Conservation (phyloP, 2,888 invertebrate genomes). For the Pocota personata region DNA sequence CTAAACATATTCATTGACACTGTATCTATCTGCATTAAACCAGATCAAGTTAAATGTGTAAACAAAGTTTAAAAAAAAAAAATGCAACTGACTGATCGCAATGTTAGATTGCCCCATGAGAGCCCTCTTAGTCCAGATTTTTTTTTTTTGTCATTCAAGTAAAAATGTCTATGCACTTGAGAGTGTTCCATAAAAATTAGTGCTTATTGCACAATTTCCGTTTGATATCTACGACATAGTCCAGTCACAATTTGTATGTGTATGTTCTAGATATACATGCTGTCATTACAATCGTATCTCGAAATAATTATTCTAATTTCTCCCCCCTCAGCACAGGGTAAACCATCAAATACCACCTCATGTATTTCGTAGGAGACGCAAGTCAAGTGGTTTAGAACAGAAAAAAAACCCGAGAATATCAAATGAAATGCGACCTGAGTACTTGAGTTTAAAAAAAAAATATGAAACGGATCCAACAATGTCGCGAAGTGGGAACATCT, state of each 20-base stretch:
- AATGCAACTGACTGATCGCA: neutral
- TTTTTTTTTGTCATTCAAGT: neutral
- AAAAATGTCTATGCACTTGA: neutral
- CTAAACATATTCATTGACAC: no score
- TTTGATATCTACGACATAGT: neutral
- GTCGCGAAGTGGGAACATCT: neutral
- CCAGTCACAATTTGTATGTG: neutral
- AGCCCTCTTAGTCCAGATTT: neutral
- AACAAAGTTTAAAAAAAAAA: neutral
- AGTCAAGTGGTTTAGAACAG: neutral
- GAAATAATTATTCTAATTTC: neutral
- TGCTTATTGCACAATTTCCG: slow-evolving; percentile 33
- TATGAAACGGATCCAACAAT: neutral
- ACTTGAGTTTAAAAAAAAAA: neutral
- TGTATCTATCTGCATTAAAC: neutral
- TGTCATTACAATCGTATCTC: neutral
- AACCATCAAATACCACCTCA: neutral
- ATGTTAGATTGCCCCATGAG: neutral
- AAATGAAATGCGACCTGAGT: slow-evolving; percentile 11
- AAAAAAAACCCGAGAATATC: neutral
- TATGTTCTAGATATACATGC: neutral
- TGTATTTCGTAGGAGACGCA: neutral
- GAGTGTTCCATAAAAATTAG: slow-evolving; percentile 4
- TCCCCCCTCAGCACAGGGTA: neutral
- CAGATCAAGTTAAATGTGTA: neutral